Base-by-base conservation (phyloP, 2,113 vertebrate genomes). In the Nestor notabilis region DNA sequence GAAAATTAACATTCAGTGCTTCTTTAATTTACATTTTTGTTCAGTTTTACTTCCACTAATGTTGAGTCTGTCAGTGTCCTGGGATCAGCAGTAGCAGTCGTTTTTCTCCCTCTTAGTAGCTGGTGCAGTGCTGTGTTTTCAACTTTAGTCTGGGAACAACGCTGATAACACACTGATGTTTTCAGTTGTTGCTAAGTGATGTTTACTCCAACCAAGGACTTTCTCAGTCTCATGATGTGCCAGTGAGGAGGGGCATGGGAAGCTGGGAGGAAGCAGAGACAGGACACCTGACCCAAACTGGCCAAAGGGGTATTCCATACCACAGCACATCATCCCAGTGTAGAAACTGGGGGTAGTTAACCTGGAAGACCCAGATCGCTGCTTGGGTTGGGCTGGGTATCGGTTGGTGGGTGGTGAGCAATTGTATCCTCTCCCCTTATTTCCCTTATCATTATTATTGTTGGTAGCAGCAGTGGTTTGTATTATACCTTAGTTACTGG, bases 381-480 rank as follows among this genome's bases (percentile, higher is more conserved):
- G 53, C 53, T 55, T 2, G 31, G 17, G 11, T 33, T 5, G 11
- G 29, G 29, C 11, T 55, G 29, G 7, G 18, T 55, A 20, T 55
- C 3, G 1, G 7, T 33, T 3, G 7, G 29, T 8, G 5, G 29
- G 29, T 55, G 18, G 29, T 33, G 29, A 55, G 53, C 4, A 3
- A 29, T 19, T 55, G 31, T 33, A 29, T 56, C 33, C 31, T 56
- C 53, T 56, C 5, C 31, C 53, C 31, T 56, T 33, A 56, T 13
- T 56, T 56, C 31, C 53, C 19, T 56, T 56, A 55, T 18, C 18
- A 33, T 13, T 56, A 20, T 33, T 33, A 13, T 20, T 56, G 53
- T 11, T 56, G 53, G 31, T 56, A 33, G 53, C 53, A 56, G 53
- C 4, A 56, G 55, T 56, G 8, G 19, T 56, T 21, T 52, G 31